Base-by-base conservation (phyloP, 1,140 invertebrate genomes). In the Tetraneura akinire region DNA sequence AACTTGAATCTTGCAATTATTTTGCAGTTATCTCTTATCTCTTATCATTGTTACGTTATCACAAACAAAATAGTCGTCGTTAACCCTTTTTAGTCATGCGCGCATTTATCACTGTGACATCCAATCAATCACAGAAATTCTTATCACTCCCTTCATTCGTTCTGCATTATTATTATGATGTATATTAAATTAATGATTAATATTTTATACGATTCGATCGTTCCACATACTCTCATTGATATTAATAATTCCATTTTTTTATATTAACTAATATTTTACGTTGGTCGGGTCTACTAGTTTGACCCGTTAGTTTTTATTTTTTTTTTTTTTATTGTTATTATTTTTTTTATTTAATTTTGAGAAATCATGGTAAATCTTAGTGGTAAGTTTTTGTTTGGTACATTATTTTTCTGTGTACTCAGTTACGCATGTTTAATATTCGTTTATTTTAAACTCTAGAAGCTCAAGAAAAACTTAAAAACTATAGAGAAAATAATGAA, bases 401-500 rank as follows among this genome's bases (percentile, higher is more conserved):
- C 16, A 21, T n/a, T 42, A 21, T 6, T 32, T 37, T 0, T 11
- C 6, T 9, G 3, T 11, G 8, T 68, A 68, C 14, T 47, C 5
- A 5, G 0, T 8, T 57, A 57, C 9, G 11, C n/a, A 10, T 11
- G 18, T 18, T 8, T 21, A 42, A 23, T 66, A 21, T n/a, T 53
- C 82, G 68, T 47, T 83, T 81, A 82, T 83, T 83, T 23, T 37
- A 4, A 37, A 4, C 32, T 8, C 8, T 84, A 98, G 96, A 95
- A 83, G 93, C 92, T 62, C 88, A 91, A 83, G 93, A 95, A 82
- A 87, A 92, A 81, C 88, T 99, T 70, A 88, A 94, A 82, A 90
- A 91, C 83, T 97, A 96, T 93, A 89, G 97, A 84, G 97, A 99
- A 87, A 93, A 96, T 83, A 96, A 96, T 84, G 91, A 92, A 66